Percentiles rank a stretch among this genome's conserved stretches.
Conservation (phyloP, 2,888 invertebrate species). For the Syritta pipiens region DNA sequence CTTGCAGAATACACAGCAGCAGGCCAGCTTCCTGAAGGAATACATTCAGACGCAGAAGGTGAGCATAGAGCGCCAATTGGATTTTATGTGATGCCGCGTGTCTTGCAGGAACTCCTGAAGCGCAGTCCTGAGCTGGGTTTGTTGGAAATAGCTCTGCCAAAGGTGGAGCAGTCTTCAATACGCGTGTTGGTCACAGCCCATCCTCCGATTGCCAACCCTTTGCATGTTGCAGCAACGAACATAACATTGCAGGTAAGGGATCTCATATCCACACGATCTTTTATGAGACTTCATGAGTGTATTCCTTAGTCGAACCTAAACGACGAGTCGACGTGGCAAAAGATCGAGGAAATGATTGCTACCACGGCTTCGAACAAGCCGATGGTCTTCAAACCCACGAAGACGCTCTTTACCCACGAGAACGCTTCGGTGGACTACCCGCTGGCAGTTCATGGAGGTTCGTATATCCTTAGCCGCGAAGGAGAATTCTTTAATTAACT, state of each 20-base stretch:
- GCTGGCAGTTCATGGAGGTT: constrained; percentile 86
- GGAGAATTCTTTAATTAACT: not conserved
- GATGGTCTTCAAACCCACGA: constrained; percentile 88
- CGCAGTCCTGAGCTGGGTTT: constrained; percentile 78
- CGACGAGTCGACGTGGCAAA: constrained; percentile 83
- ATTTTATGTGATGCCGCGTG: not conserved
- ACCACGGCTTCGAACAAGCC: constrained; percentile 85
- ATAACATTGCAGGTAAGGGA: constrained; percentile 75
- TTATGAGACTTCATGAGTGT: not conserved
- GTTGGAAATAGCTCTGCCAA: constrained; percentile 87
- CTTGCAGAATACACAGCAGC: constrained; percentile 86
- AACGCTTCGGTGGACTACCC: constrained; percentile 85
- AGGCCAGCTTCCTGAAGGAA: constrained; percentile 90
- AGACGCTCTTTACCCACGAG: constrained; percentile 85
- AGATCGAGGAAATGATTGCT: constrained; percentile 88
- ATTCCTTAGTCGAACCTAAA: constrained; percentile 75
- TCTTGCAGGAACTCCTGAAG: constrained; percentile 75
- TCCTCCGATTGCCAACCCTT: constrained; percentile 73
- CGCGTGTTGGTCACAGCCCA: constrained; percentile 82
- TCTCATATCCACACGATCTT: not conserved
- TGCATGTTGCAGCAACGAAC: constrained; percentile 76
- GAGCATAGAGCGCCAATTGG: constrained; percentile 70
- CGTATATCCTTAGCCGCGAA: constrained; percentile 41
- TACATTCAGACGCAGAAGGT: constrained; percentile 92
- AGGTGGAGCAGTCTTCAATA: constrained; percentile 84